Evolutionary conservation across 1,140 invertebrate species (phyloP).

Genomic region (Catajapyx aquilonaris): DNA sequence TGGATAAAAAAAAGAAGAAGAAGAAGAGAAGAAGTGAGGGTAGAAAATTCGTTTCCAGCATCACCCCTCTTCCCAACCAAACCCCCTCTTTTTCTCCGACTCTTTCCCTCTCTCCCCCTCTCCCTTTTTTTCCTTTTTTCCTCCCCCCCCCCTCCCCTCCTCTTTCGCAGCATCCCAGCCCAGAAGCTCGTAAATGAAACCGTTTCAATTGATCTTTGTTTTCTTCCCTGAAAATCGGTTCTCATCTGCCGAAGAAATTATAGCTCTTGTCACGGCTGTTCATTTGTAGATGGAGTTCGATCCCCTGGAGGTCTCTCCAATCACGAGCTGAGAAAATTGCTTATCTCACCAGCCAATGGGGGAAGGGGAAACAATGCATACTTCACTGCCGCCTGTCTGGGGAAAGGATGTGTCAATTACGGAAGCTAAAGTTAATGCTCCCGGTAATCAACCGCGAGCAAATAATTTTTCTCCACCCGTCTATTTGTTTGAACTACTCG

Average conservation of each 20-base stretch:
- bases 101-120: conserved; percentile 6
- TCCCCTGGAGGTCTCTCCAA: conserved; percentile 40
- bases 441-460: too few species aligned
- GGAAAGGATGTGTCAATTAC: conserved; percentile 5
- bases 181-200: too few species aligned
- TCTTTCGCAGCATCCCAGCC: background rate
- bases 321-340: conserved; percentile 48
- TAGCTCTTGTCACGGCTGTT: conserved; percentile 47
- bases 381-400: conserved; percentile 1
- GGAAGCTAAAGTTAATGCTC: too few species aligned
- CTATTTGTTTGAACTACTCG: too few species aligned
- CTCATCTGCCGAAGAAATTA: conserved; percentile 31
- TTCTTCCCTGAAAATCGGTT: background rate
- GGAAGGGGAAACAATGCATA: conserved; percentile 4
- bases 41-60: background rate
- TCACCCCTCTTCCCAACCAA: background rate
- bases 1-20: conserved; percentile 6
- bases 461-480: too few species aligned
- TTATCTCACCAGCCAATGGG: conserved; percentile 14
- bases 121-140: conserved; percentile 2
- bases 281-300: conserved; percentile 51
- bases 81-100: conserved; percentile 3
- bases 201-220: conserved; percentile 1
- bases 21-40: conserved; percentile 2
- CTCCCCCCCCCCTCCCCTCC: background rate